These are phyloP conservation scores for Microplitis mediator DNA, from an alignment of 1,140 invertebrate species.

Conservation along the genomic window DNA sequence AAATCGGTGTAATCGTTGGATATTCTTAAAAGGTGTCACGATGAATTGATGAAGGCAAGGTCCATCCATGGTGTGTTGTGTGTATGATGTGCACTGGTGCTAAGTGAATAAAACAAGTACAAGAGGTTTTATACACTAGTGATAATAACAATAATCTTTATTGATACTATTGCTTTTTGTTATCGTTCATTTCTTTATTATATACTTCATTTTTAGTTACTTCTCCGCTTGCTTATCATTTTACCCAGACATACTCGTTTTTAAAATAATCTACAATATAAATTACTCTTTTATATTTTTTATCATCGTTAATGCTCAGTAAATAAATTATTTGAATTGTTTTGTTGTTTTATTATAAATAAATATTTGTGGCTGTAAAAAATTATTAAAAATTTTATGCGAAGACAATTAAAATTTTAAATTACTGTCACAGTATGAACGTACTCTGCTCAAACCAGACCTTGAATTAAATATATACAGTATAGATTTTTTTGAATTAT, in stretches of 20 bases:
- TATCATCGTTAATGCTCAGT: too few species aligned
- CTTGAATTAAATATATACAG: too few species aligned
- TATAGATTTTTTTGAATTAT: too few species aligned
- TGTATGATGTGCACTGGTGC: not conserved
- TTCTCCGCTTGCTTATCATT: not conserved
- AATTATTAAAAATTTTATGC: too few species aligned
- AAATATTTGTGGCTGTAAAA: too few species aligned
- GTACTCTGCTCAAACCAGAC: too few species aligned
- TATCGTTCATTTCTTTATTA: not conserved
- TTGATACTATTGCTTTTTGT: not conserved
- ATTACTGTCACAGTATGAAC: too few species aligned
- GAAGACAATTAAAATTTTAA: too few species aligned
- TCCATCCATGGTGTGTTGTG: slow-evolving; percentile 47
- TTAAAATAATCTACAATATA: too few species aligned
- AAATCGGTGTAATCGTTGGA: slow-evolving; percentile 52
- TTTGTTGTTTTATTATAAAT: too few species aligned
- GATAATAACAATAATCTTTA: not conserved
- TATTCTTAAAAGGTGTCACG: slow-evolving; percentile 52
- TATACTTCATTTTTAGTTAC: not conserved
- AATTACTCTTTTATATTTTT: too few species aligned
- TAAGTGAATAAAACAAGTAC: slow-evolving; percentile 3
- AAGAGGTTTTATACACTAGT: not conserved
- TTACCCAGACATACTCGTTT: not conserved
- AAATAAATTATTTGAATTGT: too few species aligned
- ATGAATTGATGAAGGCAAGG: slow-evolving; percentile 50